These are phyloP conservation scores for Labia minor DNA, from an alignment of 2,888 invertebrate genomes.

Conservation along the genomic window DNA sequence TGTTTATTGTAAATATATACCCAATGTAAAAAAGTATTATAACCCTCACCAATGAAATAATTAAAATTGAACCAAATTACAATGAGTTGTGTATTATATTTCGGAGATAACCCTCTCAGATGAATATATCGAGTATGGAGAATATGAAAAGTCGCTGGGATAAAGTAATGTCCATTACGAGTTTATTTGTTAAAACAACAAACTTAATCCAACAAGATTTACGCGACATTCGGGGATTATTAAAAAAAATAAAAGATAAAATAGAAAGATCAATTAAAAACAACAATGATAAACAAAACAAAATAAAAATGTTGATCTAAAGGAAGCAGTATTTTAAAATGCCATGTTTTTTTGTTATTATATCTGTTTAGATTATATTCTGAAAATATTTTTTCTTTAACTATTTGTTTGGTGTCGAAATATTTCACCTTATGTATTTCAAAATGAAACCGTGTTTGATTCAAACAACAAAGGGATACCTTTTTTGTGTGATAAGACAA, in stretches of 20 bases:
- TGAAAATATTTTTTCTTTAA: neutral
- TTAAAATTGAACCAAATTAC: neutral
- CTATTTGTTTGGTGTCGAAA: neutral
- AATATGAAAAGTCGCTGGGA: neutral
- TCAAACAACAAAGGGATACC: neutral
- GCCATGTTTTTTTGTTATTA: too few species aligned
- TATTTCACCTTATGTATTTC: neutral
- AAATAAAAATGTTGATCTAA: neutral
- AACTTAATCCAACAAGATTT: conserved; percentile 13
- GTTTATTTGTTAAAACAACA: neutral
- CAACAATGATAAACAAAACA: neutral
- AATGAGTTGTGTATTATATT: neutral
- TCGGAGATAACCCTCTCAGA: neutral
- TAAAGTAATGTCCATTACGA: neutral
- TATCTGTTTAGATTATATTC: too few species aligned
- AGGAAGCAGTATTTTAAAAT: neutral
- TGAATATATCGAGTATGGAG: too few species aligned
- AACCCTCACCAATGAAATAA: neutral
- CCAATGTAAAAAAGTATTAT: neutral
- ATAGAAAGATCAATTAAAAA: conserved; percentile 1
- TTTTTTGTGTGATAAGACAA: neutral
- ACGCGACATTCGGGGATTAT: neutral
- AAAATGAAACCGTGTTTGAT: neutral
- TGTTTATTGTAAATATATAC: neutral
- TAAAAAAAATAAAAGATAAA: too few species aligned